Conservation (phyloP, 2,113 vertebrate species). For the Lophochroa leadbeateri region DNA sequence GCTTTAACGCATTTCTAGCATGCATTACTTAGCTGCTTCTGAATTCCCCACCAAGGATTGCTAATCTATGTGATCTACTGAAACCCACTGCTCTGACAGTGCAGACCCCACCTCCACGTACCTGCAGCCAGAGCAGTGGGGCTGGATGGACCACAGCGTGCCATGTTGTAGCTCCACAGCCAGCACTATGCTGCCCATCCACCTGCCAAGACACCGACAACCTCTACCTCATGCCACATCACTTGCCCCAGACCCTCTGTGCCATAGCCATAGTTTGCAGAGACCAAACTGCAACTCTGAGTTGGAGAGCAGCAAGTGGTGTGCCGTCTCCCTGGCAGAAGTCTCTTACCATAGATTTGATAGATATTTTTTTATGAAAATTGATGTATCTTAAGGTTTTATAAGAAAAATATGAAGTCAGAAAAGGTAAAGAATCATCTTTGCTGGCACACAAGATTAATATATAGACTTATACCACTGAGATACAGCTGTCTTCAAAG, state of each 20-base stretch:
- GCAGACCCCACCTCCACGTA: background rate
- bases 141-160: background rate
- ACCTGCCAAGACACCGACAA: background rate
- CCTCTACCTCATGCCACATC: background rate
- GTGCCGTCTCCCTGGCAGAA: background rate
- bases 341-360: background rate
- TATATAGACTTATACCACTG: background rate
- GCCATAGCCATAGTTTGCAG: background rate
- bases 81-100: background rate
- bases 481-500: background rate
- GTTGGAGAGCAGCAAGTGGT: background rate
- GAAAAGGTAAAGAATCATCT: background rate
- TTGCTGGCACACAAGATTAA: background rate
- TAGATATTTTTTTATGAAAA: background rate
- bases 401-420: background rate
- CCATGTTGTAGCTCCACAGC: background rate
- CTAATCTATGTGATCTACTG: background rate
- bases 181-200: background rate
- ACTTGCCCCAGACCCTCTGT: background rate
- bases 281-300: background rate
- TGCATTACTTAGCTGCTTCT: background rate
- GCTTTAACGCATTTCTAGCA: background rate
- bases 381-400: background rate
- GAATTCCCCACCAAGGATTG: background rate
- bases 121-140: background rate